phyloP scores from a whole-genome alignment of 2,888 invertebrate genomes.

The Trisateles emortualis region DNA sequence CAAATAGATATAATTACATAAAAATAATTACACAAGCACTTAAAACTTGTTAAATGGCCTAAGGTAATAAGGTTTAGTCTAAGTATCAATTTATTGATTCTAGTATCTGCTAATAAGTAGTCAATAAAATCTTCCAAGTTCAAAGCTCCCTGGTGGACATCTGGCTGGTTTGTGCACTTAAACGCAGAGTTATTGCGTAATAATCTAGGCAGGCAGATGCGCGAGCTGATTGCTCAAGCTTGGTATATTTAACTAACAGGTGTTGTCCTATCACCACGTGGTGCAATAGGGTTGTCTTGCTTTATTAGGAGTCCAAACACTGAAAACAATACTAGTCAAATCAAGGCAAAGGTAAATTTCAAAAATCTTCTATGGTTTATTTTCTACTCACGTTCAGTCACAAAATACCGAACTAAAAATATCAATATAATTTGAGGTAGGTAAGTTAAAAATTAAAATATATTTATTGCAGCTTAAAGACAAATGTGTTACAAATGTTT shows the following conservation, averaged over 20 bases:
- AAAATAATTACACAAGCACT: slow-evolving; percentile 10
- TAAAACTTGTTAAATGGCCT: slow-evolving; percentile 8
- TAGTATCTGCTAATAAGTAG: slow-evolving; percentile 45
- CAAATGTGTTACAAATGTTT: too few relatives aligned
- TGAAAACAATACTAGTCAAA: too few relatives aligned
- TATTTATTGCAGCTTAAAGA: too few relatives aligned
- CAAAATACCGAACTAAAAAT: too few relatives aligned
- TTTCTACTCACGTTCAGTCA: too few relatives aligned
- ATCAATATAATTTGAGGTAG: too few relatives aligned
- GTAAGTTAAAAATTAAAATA: too few relatives aligned
- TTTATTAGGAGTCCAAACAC: neutral
- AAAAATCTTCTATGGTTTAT: too few relatives aligned
- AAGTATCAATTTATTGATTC: slow-evolving; percentile 32
- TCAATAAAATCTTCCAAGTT: slow-evolving; percentile 69
- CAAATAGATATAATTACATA: neutral
- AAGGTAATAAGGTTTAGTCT: slow-evolving; percentile 12
- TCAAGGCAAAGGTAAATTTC: too few relatives aligned
- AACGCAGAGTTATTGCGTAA: slow-evolving; percentile 78
- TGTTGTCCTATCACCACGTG: slow-evolving; percentile 70
- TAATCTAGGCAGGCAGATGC: slow-evolving; percentile 80
- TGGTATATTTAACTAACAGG: slow-evolving; percentile 82
- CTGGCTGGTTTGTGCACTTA: slow-evolving; percentile 73
- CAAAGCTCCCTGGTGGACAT: slow-evolving; percentile 69
- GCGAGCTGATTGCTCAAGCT: slow-evolving; percentile 74
- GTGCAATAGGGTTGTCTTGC: slow-evolving; percentile 64